Evolutionary conservation across 2,888 invertebrate genomes (phyloP), one percentile per base, ranked within the genome.

Genomic region (Brachyptera risi): DNA sequence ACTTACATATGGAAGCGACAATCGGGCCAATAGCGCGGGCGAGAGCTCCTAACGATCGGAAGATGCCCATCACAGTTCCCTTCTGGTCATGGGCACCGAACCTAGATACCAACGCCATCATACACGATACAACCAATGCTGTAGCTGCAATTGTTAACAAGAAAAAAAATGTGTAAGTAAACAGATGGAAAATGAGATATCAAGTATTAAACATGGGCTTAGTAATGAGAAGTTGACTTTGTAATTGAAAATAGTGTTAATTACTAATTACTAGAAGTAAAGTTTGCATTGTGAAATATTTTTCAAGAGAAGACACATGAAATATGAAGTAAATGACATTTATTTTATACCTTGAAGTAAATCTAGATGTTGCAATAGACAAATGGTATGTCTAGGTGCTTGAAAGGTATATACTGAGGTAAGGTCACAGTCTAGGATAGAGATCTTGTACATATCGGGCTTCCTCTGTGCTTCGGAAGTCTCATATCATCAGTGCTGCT

Each of bases 1-100:
- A 67, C 68, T 74, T 75, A 92, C 93, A 82, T 67, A 91, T 80
- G 58, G 94, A 92, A 23, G 95, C 91, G 13, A 93, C 74, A 58
- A 96, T 79, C 0, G 98, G 98, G 0, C 98, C 98, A 31, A 92
- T 74, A 21, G 96, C 95, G 67, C 98, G 80, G 0, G 97, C 96
- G 44, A 99, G 78, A 1, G 97, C 93, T 15, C 98, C 98, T 37
- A 98, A 79, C 1, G 97, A 96, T 63, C 98, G 83, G 72, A 97
- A 92, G 66, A 93, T 90, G 11, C 99, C 99, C 72, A 97, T 85
- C 65, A 94, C 90, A 0, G 89, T 88, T 26, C 98, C 98, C 72
- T 96, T 95, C 71, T 95, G 90, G 71, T 87, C 86, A 62, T 78
- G 81, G 37, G 86, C 85, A 4, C 91, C 90, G 72, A 88, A 87